Evolutionary conservation across 1,140 invertebrate species (phyloP), one percentile per base, ranked within the genome.

Genomic region (Drosophila azteca): DNA sequence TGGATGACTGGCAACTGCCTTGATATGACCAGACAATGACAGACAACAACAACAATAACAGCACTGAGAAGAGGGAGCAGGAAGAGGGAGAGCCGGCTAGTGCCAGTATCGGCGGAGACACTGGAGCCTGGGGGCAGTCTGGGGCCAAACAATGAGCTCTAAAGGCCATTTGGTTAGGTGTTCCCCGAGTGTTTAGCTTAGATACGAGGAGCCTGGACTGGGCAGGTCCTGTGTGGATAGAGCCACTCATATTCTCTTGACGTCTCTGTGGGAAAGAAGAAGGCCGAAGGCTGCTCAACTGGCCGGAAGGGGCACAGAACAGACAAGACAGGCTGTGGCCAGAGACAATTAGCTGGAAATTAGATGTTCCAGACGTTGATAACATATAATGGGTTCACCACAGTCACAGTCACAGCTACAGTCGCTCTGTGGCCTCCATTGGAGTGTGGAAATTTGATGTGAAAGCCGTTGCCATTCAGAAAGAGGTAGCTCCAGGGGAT

Each of bases 21-120:
- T 68, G 63, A 81, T 81, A 62, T 58, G 67, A 44, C 48, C 78
- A 81, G 64, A 79, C 66, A 84, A 72, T 66, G 59, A 20, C 77
- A 59, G 60, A 50, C 53, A 48, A 64, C 3, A 39, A 11, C 11
- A 39, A 39, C 11, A 39, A 31, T 8, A 31, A 52, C n/a, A 41
- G 46, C 26, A 44, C 22, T 22, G 17, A 20, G 17, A 20, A 65
- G 29, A 8, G 29, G 7, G 29, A 8, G 29, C 6, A 50, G 11
- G 26, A 13, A 50, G 61, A n/a, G 17, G 13, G 41, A 46, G 65
- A 68, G n/a, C 41, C 0, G 9, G 11, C 35, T 39, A 39, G 41
- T 39, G 64, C 31, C 66, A n/a, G 35, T 66, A 65, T 65, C 63
- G 63, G 2, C 29, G 31, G 29, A 50, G 49, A 50, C 60, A 57